phyloP scores from a whole-genome alignment of 2,888 invertebrate genomes.

The Agapostemon virescens region DNA sequence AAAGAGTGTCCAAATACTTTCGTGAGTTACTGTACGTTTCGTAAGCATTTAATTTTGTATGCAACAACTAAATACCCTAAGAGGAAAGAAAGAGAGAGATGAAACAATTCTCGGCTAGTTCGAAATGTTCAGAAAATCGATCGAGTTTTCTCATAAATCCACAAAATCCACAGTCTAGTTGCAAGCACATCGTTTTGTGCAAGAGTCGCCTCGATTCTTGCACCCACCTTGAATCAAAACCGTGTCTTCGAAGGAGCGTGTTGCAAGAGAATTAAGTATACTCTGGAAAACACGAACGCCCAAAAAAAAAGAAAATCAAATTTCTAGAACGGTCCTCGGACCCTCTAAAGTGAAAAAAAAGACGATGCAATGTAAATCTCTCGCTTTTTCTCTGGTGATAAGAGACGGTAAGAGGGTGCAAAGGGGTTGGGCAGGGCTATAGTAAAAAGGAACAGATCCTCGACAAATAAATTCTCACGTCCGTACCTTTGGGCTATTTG shows the following conservation, averaged over 20 bases:
- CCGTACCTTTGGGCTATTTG: constrained; percentile 61
- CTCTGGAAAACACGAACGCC: neutral
- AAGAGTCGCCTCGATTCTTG: no score
- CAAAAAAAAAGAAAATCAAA: no score
- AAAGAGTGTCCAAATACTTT: no score
- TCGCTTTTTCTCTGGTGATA: neutral
- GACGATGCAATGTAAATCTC: constrained; percentile 35
- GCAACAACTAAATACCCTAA: neutral
- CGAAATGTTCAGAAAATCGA: no score
- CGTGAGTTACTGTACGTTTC: no score
- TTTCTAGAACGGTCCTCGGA: neutral
- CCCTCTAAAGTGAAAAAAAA: neutral
- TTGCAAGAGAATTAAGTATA: neutral
- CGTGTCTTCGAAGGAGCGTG: no score
- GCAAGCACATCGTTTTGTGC: no score
- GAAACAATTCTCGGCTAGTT: no score
- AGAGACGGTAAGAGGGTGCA: neutral
- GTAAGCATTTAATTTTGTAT: neutral
- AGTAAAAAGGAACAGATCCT: constrained; percentile 44
- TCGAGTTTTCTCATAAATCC: no score
- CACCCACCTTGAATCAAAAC: no score
- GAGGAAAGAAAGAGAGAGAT: neutral
- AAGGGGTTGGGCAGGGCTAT: neutral
- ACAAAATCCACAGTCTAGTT: no score
- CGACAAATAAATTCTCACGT: constrained; percentile 62